Percentiles rank a stretch among this genome's conserved stretches.
Evolutionary conservation across 2,888 invertebrate genomes (phyloP).

Genomic region (Dryocosmus kuriphilus): DNA sequence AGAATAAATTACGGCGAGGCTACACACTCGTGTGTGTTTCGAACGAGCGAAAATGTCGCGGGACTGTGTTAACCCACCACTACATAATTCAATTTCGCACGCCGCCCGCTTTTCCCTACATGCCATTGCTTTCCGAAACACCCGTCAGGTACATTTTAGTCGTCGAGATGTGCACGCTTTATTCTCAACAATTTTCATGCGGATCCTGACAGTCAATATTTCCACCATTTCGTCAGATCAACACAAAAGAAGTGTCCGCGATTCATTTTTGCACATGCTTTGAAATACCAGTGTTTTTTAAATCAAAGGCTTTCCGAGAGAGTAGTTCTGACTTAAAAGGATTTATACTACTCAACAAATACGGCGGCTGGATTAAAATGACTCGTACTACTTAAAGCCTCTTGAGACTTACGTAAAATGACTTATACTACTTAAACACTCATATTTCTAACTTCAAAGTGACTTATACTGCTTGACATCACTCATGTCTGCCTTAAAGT

Average conservation of each 20-base stretch:
- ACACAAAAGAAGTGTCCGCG: neutral
- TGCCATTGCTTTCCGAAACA: conserved; percentile 23
- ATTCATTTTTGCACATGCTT: neutral
- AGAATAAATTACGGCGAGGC: conserved; percentile 58
- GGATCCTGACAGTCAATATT: neutral
- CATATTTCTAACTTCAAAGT: too few relatives aligned
- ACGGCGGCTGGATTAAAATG: too few relatives aligned
- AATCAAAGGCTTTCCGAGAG: too few relatives aligned
- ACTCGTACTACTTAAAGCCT: too few relatives aligned
- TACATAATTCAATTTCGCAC: conserved; percentile 62
- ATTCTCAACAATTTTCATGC: neutral
- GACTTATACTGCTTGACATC: too few relatives aligned
- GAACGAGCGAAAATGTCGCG: conserved; percentile 61
- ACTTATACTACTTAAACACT: too few relatives aligned
- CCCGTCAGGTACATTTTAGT: conserved; percentile 20
- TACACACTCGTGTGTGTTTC: conserved; percentile 56
- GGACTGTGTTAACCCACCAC: conserved; percentile 57
- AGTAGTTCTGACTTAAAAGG: too few relatives aligned
- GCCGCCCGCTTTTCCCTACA: conserved; percentile 50
- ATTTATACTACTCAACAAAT: too few relatives aligned
- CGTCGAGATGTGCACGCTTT: neutral
- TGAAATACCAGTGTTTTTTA: neutral
- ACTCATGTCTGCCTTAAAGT: too few relatives aligned
- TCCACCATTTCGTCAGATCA: neutral
- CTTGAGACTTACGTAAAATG: too few relatives aligned